phyloP scores from a whole-genome alignment of 2,113 vertebrate genomes.

The Xyliphius kryptos region DNA sequence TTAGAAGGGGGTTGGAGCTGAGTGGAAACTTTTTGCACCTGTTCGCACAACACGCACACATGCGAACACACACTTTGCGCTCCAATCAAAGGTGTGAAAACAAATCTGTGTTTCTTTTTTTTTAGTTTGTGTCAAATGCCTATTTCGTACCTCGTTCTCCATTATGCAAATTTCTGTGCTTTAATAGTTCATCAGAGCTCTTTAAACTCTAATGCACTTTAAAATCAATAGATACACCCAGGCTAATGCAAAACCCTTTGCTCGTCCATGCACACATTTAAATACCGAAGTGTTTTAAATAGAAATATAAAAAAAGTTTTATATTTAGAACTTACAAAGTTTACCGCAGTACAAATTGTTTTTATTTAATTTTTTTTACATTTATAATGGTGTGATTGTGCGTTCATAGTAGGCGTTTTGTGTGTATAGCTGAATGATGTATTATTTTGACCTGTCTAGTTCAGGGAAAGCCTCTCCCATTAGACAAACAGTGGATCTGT shows the following conservation, averaged over 20 bases:
- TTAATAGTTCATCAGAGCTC: constrained; percentile 12
- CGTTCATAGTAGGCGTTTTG: constrained; percentile 23
- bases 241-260: too few relatives aligned
- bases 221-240: too few relatives aligned
- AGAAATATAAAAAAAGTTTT: too few relatives aligned
- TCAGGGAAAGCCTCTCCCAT: constrained; percentile 42
- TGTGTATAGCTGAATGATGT: not conserved
- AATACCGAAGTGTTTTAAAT: too few relatives aligned
- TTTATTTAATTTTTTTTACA: too few relatives aligned
- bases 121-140: constrained; percentile 1
- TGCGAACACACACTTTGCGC: too few relatives aligned
- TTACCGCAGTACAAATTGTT: not conserved
- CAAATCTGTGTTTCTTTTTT: not conserved
- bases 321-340: constrained; percentile 5
- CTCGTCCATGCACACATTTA: too few relatives aligned
- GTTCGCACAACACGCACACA: not conserved
- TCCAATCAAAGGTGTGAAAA: too few relatives aligned
- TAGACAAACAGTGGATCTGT: constrained; percentile 16
- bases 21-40: constrained; percentile 20
- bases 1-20: constrained; percentile 23
- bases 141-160: not conserved
- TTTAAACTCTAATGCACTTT: not conserved
- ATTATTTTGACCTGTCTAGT: constrained; percentile 42
- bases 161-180: constrained; percentile 8
- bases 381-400: constrained; percentile 7